Percentiles rank a stretch among this genome's conserved stretches.
phyloP scores from a whole-genome alignment of 30 jellyfish, hydroid and myxozoan genomes.

The Aurelia sp. region DNA sequence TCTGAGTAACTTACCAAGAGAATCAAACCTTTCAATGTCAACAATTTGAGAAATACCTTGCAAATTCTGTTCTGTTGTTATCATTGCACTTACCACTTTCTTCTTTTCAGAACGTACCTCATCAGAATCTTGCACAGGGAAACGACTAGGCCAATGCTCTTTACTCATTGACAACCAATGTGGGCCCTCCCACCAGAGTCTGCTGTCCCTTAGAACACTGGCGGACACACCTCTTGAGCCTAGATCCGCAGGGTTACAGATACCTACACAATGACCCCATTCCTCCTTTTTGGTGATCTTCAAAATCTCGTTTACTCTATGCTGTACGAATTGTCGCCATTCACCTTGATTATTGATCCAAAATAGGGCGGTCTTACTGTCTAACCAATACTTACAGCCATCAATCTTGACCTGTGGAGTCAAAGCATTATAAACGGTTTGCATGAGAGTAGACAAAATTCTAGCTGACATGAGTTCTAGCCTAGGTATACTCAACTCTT shows the following conservation, averaged over 20 bases:
- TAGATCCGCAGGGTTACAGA: conserved; percentile 50
- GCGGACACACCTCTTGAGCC: conserved; percentile 65
- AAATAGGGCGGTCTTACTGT: conserved; percentile 16
- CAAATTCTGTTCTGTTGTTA: too few relatives aligned
- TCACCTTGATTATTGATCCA: too few relatives aligned
- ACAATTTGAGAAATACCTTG: too few relatives aligned
- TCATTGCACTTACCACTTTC: too few relatives aligned
- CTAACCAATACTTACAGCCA: conserved; percentile 31
- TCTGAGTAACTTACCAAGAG: conserved; percentile 20
- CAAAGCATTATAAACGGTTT: too few relatives aligned
- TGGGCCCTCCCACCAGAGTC: conserved; percentile 64
- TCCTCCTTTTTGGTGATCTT: conserved; percentile 1
- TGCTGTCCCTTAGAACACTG: conserved; percentile 8
- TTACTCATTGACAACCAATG: too few relatives aligned
- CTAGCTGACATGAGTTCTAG: conserved; percentile 52
- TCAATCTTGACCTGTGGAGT: conserved; percentile 39
- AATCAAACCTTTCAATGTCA: conserved; percentile 22
- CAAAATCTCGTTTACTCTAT: conserved; percentile 42
- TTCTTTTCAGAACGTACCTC: too few relatives aligned
- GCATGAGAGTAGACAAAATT: conserved; percentile 26
- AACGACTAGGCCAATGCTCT: too few relatives aligned
- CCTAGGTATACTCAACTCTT: conserved; percentile 24
- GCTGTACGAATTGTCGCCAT: conserved; percentile 52
- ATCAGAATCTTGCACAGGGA: too few relatives aligned
- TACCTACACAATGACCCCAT: conserved; percentile 62